A percentile compares a stretch with the other conserved stretches of the same genome.
phyloP scores from a whole-genome alignment of 2,888 invertebrate genomes.

The Galeopsomyia nigrocyanea region DNA sequence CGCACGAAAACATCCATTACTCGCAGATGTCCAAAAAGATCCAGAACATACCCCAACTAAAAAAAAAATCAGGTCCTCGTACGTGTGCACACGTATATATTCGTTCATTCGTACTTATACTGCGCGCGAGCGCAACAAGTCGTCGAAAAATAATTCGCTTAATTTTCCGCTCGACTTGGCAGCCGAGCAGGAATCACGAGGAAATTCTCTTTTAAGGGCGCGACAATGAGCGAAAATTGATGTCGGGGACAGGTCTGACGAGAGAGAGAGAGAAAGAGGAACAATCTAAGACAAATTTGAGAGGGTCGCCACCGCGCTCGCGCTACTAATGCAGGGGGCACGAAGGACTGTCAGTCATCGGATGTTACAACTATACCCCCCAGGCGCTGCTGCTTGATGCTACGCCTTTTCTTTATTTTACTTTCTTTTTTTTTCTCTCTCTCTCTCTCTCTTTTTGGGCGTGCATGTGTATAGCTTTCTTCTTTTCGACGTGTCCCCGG shows the following conservation, averaged over 20 bases:
- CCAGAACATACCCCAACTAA: neutral
- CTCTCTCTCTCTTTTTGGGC: neutral
- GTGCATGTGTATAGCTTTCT: neutral
- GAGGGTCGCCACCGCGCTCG: conserved; percentile 64
- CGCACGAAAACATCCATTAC: conserved; percentile 32
- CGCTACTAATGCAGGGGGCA: conserved; percentile 28
- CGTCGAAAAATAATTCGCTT: conserved; percentile 35
- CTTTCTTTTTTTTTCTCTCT: neutral
- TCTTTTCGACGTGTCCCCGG: neutral
- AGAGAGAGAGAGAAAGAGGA: too few relatives aligned
- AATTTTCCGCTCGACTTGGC: conserved; percentile 44
- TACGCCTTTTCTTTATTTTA: too few relatives aligned
- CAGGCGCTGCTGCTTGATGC: too few relatives aligned
- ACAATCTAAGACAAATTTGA: conserved; percentile 66
- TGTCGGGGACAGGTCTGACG: conserved; percentile 43
- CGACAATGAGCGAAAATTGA: conserved; percentile 38
- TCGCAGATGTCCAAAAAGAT: conserved; percentile 8
- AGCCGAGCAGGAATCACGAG: too few relatives aligned
- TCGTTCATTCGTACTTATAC: neutral
- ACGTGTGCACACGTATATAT: neutral
- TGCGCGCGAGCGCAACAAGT: conserved; percentile 6
- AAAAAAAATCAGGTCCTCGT: conserved; percentile 3
- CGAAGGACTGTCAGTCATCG: conserved; percentile 32
- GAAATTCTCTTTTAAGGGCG: conserved; percentile 1
- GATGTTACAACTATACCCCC: neutral